These are phyloP conservation scores for Melanotaenia parkinsoni DNA, from an alignment of 2,797 vertebrate genomes.

Conservation along the genomic window DNA sequence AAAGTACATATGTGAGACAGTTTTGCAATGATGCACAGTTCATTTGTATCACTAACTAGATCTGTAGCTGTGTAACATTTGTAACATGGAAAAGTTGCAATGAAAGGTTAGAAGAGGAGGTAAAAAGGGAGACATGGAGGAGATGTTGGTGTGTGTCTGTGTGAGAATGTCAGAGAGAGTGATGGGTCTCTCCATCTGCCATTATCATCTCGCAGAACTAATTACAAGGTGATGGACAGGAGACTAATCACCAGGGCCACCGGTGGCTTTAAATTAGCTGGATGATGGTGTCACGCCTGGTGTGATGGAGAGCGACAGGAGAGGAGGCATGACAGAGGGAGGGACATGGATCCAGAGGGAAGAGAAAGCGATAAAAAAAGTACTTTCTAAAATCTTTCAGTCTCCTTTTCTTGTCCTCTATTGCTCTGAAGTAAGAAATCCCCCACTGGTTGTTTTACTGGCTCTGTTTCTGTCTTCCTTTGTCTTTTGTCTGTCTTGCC, in stretches of 20 bases:
- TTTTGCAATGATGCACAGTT: slow-evolving; percentile 19
- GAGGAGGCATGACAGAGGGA: slow-evolving; percentile 6
- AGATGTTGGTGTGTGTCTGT: slow-evolving; percentile 37
- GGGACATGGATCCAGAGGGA: slow-evolving; percentile 20
- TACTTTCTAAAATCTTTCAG: not conserved
- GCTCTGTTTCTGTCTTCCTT: slow-evolving; percentile 37
- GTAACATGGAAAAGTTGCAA: not conserved
- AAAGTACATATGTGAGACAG: slow-evolving; percentile 13
- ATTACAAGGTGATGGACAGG: slow-evolving; percentile 78
- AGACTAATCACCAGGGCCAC: slow-evolving; percentile 71
- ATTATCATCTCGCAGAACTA: slow-evolving; percentile 73
- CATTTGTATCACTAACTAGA: slow-evolving; percentile 18
- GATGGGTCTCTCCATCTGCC: slow-evolving; percentile 60
- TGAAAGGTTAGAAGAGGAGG: slow-evolving; percentile 30
- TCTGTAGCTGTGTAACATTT: slow-evolving; percentile 5
- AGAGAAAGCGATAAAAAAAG: not conserved
- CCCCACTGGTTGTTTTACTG: slow-evolving; percentile 10
- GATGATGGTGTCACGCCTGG: slow-evolving; percentile 42
- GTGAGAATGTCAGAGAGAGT: slow-evolving; percentile 45
- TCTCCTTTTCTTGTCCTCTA: slow-evolving; percentile 21
- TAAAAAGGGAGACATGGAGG: slow-evolving; percentile 10
- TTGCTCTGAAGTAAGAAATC: slow-evolving; percentile 2
- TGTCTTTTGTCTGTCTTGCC: slow-evolving; percentile 30
- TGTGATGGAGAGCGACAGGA: slow-evolving; percentile 57
- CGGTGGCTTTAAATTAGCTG: slow-evolving; percentile 70